Base-by-base conservation (phyloP, 2,113 vertebrate species). In the Penelope pileata region DNA sequence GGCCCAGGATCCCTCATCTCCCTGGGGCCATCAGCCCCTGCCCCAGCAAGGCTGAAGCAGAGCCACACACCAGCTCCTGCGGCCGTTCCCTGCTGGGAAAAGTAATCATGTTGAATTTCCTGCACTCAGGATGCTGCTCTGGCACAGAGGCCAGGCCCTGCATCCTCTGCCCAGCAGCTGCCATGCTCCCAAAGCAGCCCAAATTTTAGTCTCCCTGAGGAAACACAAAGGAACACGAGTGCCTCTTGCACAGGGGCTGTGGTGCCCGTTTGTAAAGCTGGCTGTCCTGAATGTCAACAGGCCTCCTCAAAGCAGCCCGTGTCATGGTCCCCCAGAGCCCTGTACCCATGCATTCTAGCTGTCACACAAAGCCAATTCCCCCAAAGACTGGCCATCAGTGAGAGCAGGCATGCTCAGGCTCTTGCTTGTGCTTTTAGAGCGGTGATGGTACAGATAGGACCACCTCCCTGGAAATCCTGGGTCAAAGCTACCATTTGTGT, bases 311-410 rank as follows among this genome's bases (percentile, higher is more conserved):
- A 17, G 82, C 60, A 30, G 12, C 18, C 18, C 9, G 23, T 34
- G 1, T 0, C 56, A 21, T 30, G 17, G 45, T 75, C 12, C 34
- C 16, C 56, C 18, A 53, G 24, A 69, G 30, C 54, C 13, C 22
- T 21, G 3, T 51, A 34, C n/a, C 47, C 8, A 14, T 45, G 7
- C 30, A 56, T 21, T 26, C 0, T 0, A 12, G 43, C 18, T 4
- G 53, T 59, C 43, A 6, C 16, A 6, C 53, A 78, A 66, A 45
- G n/a, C 24, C 48, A 32, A 17, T 85, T 58, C 22, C 34, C 60
- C 48, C 58, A 29, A 40, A 75, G 66, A 16, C 24, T 6, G 54
- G 47, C 19, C 27, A 1, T 0, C 15, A 11, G 5, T 42, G 38
- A 50, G n/a, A 81, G 19, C 47, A 67, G 23, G 30, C 1, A 0